Conservation (phyloP, 2,888 invertebrate genomes). For the Drosophila formosana region DNA sequence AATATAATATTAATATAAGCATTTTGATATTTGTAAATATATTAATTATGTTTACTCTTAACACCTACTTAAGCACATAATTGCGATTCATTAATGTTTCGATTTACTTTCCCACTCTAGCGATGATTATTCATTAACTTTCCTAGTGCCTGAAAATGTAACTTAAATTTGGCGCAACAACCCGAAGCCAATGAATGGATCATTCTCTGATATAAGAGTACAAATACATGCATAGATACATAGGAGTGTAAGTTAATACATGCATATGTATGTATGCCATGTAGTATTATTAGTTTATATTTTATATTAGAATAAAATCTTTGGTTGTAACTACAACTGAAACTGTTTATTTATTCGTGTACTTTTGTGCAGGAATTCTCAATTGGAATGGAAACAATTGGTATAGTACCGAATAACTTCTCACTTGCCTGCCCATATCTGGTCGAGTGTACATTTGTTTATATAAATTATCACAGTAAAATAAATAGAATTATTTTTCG, state of each 20-base stretch:
- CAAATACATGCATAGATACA: constrained; percentile 9
- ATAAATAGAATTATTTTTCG: constrained; percentile 71
- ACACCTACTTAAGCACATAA: constrained; percentile 65
- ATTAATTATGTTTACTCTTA: constrained; percentile 41
- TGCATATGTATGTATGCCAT: constrained; percentile 6
- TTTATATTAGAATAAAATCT: constrained; percentile 63
- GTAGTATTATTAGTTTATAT: constrained; percentile 28
- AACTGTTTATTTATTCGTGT: constrained; percentile 44
- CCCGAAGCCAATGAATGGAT: constrained; percentile 52
- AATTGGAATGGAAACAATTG: constrained; percentile 13
- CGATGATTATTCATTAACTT: constrained; percentile 12
- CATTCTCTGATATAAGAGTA: constrained; percentile 24
- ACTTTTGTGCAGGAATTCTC: constrained; percentile 48
- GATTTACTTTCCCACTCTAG: constrained; percentile 6
- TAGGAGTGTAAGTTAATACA: neutral
- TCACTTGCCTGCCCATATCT: constrained; percentile 21
- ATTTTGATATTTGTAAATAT: constrained; percentile 51
- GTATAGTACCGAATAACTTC: constrained; percentile 10
- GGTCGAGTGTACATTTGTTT: constrained; percentile 39
- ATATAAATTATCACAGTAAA: constrained; percentile 82
- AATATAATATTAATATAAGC: constrained; percentile 68
- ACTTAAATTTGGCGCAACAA: constrained; percentile 72
- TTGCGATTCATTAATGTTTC: constrained; percentile 33
- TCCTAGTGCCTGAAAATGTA: constrained; percentile 51
- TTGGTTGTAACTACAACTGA: constrained; percentile 81